These are phyloP conservation scores for Apodemia zela DNA, from an alignment of 2,888 invertebrate genomes.

Conservation along the genomic window DNA sequence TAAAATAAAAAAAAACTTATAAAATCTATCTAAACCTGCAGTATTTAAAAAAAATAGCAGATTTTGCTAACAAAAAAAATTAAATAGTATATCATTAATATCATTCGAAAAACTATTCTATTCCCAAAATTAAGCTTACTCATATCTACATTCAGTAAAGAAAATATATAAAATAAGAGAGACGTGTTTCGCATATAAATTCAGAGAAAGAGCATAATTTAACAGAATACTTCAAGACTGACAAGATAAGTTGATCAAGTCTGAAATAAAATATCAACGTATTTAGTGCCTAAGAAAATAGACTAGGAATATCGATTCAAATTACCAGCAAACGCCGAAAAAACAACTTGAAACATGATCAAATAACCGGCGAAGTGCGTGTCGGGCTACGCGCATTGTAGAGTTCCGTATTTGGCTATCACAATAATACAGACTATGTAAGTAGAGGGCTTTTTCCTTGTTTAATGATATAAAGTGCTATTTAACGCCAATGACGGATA, in stretches of 20 bases:
- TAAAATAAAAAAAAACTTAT: slow-evolving; percentile 8
- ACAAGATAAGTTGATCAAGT: background rate
- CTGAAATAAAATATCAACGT: background rate
- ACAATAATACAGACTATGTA: no score
- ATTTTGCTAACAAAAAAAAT: background rate
- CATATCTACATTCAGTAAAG: background rate
- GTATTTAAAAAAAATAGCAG: background rate
- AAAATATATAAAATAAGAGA: background rate
- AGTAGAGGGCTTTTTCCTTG: no score
- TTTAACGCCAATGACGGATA: no score
- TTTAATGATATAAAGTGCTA: no score
- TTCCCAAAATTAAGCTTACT: no score
- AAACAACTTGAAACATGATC: no score
- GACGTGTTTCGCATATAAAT: background rate
- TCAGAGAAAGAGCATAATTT: background rate
- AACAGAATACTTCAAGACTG: background rate
- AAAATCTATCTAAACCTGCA: background rate
- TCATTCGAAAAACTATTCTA: background rate
- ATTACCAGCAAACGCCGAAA: no score
- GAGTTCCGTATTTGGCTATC: no score
- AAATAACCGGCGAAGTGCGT: no score
- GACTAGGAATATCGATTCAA: no score
- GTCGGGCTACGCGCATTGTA: no score
- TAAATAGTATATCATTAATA: background rate
- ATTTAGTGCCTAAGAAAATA: no score